Base-by-base conservation (phyloP, 2,797 vertebrate genomes). In the Oceanodroma leucorhoa region DNA sequence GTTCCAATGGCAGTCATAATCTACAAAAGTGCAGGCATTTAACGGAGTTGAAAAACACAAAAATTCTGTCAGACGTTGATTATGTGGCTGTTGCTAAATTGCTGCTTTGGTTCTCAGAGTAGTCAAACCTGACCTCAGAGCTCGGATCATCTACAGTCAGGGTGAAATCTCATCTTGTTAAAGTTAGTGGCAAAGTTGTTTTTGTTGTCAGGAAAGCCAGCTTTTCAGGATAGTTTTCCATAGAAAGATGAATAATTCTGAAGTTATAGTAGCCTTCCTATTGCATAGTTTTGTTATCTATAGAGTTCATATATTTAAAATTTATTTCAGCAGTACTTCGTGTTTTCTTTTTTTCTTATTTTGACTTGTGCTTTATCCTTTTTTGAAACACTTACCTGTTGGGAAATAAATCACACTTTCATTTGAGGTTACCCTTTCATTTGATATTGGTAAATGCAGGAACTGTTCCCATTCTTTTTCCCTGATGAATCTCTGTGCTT, bases 31-130 rank as follows among this genome's bases (percentile, higher is more conserved):
- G 32, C 34, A 89, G 62, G 5, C 48, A 76, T 90, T 95, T 73
- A 90, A 94, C 60, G 88, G 77, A 94, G 40, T 55, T 90, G 50
- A 64, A 95, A 90, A 90, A 27, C 27, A 86, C 21, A 14, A 83
- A 80, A 83, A n/a, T 58, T 78, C 75, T 91, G 46, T 60, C 84
- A 91, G 83, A 58, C 21, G 2, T 11, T 79, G 34, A 3, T 48
- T 87, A 50, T 48, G 48, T 48, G 64, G 17, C 36, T 81, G 14
- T 46, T 80, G 55, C 29, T 91, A 66, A 80, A 93, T 93, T 79
- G 41, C 12, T 65, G 4, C 34, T 67, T 94, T 67, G 23, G 18
- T 14, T 84, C 41, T 88, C 57, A 75, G 38, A 75, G 30, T 6
- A 86, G 32, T 57, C 38, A 75, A 48, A 93, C 17, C 11, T 61